These are phyloP conservation scores for Sciurus niger DNA, from an alignment of 2,113 vertebrate genomes.

Conservation along the genomic window DNA sequence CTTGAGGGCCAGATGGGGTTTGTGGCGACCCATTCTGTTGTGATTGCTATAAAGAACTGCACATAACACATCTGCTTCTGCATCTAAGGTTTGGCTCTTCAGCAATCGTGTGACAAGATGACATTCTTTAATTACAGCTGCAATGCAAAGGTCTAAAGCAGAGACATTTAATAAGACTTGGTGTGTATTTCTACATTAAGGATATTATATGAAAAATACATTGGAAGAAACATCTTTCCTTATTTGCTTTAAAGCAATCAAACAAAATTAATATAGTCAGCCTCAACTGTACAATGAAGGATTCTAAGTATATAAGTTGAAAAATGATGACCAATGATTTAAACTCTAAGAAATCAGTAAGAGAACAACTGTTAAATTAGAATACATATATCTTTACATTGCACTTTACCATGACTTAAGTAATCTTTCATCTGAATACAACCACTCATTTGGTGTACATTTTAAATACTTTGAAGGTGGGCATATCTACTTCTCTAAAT, in stretches of 20 bases:
- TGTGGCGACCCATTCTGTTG: slow-evolving; percentile 87
- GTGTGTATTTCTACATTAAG: slow-evolving; percentile 2
- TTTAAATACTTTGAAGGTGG: not conserved
- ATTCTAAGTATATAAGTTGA: not conserved
- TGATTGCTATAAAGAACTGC: slow-evolving; percentile 88
- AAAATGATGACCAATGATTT: slow-evolving; percentile 13
- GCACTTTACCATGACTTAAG: slow-evolving; percentile 21
- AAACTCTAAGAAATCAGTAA: slow-evolving; percentile 9
- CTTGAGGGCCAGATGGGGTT: slow-evolving; percentile 87
- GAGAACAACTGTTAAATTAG: slow-evolving; percentile 6
- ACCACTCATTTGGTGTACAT: not conserved
- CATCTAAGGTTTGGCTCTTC: slow-evolving; percentile 76
- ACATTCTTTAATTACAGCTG: slow-evolving; percentile 79
- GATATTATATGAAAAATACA: not conserved
- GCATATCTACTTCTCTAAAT: not conserved
- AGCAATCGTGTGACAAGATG: slow-evolving; percentile 65
- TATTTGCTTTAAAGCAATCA: slow-evolving; percentile 16
- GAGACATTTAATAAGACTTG: slow-evolving; percentile 38
- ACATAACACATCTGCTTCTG: slow-evolving; percentile 86
- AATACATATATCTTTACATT: not conserved
- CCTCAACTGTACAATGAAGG: slow-evolving; percentile 12
- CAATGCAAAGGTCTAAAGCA: slow-evolving; percentile 80
- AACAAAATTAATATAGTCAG: slow-evolving; percentile 5
- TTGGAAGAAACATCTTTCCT: not conserved
- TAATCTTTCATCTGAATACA: not conserved